Conservation (phyloP, 2,797 vertebrate genomes). For the Sphaeramia orbicularis region DNA sequence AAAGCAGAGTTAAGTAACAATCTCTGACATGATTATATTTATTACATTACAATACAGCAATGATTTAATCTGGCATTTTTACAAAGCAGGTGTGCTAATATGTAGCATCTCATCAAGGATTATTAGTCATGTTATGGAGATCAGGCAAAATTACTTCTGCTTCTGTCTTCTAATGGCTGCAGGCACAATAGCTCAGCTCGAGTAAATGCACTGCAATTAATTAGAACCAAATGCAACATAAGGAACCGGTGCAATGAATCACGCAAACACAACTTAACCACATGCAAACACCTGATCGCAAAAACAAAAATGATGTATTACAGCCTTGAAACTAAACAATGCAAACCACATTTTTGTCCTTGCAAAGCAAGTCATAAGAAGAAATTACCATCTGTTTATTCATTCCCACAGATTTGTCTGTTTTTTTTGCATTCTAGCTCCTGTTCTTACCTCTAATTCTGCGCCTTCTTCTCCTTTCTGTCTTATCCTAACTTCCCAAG, state of each 20-base stretch:
- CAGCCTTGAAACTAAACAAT: too few species aligned
- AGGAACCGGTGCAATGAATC: background rate
- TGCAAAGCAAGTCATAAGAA: too few species aligned
- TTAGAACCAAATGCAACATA: background rate
- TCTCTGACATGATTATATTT: background rate
- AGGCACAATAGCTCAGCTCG: background rate
- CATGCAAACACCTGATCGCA: background rate
- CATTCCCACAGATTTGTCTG: background rate
- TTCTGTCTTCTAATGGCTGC: background rate
- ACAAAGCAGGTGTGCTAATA: background rate
- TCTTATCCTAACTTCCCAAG: background rate
- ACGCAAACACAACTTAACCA: background rate
- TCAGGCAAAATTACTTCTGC: background rate
- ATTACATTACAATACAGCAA: background rate
- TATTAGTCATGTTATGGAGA: background rate
- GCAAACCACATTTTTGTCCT: too few species aligned
- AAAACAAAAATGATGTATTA: background rate
- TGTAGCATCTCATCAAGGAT: too few species aligned
- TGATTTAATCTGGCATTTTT: background rate
- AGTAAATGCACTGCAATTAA: background rate
- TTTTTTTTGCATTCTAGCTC: background rate
- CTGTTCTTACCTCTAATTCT: background rate
- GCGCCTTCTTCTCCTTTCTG: background rate
- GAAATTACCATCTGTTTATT: too few species aligned
- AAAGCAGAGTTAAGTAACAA: constrained; percentile 12